Percentiles rank a stretch among this genome's conserved stretches.
Conservation (phyloP, 92 coral and sea anemone genomes). For the Phymanthus crucifer region DNA sequence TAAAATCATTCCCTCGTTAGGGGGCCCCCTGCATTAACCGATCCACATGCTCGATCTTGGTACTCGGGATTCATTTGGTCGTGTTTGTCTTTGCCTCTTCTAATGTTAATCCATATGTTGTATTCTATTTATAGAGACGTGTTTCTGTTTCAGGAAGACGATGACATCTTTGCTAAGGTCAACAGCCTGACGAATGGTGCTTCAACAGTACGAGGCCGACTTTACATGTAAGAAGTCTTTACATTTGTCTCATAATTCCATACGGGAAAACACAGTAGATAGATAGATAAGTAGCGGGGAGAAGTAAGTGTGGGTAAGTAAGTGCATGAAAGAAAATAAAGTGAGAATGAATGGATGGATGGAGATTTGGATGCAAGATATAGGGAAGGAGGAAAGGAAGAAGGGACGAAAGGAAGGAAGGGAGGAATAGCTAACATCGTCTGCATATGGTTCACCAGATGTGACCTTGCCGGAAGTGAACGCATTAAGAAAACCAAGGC, state of each 20-base stretch:
- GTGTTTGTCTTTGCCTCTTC: too few species aligned
- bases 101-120: background rate
- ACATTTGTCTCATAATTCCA: background rate
- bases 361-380: too few species aligned
- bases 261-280: background rate
- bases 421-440: background rate
- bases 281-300: too few species aligned
- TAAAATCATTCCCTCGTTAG: too few species aligned
- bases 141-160: constrained; percentile 62
- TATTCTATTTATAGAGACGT: background rate
- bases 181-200: constrained; percentile 56
- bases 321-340: background rate
- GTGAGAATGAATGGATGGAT: background rate
- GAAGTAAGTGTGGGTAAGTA: too few species aligned
- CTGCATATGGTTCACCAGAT: constrained; percentile 18
- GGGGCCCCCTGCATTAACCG: too few species aligned
- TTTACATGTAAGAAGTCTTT: constrained; percentile 63
- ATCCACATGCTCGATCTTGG: too few species aligned
- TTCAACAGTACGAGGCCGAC: constrained; percentile 69
- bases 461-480: constrained; percentile 99
- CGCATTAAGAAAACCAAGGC: constrained; percentile 96
- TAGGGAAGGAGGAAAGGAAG: background rate
- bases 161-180: constrained; percentile 56
- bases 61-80: too few species aligned
- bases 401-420: background rate